phyloP scores from a whole-genome alignment of 2,888 invertebrate species.

The Mesorhabditis spiculigera region DNA sequence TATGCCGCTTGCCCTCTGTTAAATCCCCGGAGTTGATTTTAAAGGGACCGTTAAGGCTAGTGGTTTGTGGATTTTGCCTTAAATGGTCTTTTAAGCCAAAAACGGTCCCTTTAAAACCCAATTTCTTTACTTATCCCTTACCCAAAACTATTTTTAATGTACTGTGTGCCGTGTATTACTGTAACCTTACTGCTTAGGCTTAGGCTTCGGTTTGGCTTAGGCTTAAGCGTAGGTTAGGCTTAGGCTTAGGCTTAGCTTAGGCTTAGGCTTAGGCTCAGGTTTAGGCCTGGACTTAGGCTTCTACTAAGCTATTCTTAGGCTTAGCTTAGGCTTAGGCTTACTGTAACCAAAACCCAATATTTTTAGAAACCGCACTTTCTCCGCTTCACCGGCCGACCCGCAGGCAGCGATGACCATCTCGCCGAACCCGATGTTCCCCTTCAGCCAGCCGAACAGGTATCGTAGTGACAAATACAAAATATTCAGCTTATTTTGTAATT shows the following conservation, averaged over 20 bases:
- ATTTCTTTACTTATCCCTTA: no score
- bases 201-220: not conserved
- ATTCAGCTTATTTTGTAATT: not conserved
- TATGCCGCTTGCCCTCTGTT: no score
- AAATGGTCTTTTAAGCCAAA: no score
- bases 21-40: no score
- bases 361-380: not conserved
- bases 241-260: not conserved
- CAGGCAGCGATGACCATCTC: not conserved
- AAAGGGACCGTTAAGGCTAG: not conserved
- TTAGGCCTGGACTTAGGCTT: not conserved
- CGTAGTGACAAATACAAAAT: not conserved
- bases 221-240: not conserved
- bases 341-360: not conserved
- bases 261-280: not conserved
- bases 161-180: no score
- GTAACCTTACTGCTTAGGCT: no score
- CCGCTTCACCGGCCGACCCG: not conserved
- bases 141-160: no score
- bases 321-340: not conserved
- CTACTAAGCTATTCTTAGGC: not conserved
- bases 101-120: no score
- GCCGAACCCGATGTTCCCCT: not conserved
- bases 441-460: constrained; percentile 5
- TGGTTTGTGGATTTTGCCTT: not conserved